phyloP scores from a whole-genome alignment of 2,888 invertebrate species.

The Eristalis intricaria region DNA sequence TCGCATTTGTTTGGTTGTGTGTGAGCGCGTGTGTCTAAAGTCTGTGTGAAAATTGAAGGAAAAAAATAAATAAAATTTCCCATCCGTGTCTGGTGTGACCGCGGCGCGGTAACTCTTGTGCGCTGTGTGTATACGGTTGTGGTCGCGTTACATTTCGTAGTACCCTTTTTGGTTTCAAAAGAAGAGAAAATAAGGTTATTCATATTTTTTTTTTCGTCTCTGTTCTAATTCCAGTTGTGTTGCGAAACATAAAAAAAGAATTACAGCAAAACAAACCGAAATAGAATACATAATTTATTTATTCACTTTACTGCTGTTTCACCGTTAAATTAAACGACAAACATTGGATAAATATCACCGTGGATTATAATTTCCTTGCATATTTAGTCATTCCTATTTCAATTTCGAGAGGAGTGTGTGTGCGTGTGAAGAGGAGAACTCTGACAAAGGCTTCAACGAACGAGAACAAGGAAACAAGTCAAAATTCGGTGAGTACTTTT shows the following conservation, averaged over 20 bases:
- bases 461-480: constrained; percentile 3
- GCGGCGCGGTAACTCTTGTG: constrained; percentile 2
- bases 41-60: neutral
- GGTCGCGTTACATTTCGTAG: constrained; percentile 48
- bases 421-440: constrained; percentile 10
- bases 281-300: neutral
- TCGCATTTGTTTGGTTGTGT: constrained; percentile 23
- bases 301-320: constrained; percentile 8
- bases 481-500: constrained; percentile 42
- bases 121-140: constrained; percentile 51
- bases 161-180: neutral
- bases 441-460: neutral
- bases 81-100: constrained; percentile 10
- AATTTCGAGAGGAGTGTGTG: constrained; percentile 14
- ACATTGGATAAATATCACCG: constrained; percentile 35
- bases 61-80: constrained; percentile 23
- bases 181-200: neutral
- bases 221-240: constrained; percentile 35
- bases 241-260: constrained; percentile 14
- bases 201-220: neutral
- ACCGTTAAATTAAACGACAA: constrained; percentile 28
- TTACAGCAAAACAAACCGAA: neutral
- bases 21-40: constrained; percentile 32
- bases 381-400: constrained; percentile 20
- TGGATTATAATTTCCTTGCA: constrained; percentile 31